Base-by-base conservation (phyloP, 2,113 vertebrate species). In the Equus przewalskii region DNA sequence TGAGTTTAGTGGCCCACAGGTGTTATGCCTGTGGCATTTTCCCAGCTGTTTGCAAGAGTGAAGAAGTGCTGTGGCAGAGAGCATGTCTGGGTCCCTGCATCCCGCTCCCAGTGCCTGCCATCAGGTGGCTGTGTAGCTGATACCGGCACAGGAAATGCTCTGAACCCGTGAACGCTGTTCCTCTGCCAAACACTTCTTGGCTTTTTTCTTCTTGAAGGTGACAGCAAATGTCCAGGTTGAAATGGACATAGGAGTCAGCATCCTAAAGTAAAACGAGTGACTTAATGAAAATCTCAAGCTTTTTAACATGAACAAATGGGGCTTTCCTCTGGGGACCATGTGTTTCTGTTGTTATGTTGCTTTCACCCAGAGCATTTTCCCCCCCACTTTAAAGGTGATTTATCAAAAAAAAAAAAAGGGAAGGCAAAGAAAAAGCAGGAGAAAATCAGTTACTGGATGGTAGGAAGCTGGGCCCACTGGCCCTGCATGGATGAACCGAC, bases 401-500 rank as follows among this genome's bases (percentile, higher is more conserved):
- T 78, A 44, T 60, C 22, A 10, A 16, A 12, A 36, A n/a, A 16
- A 16, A 12, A 36, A n/a, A 58, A 26, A 4, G 7, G 18, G 62
- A 36, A 7, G 11, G 33, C 33, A 56, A 44, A 62, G 33, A 26
- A n/a, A 65, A 69, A 62, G 70, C 26, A 51, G 30, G 56, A 84
- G 44, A 51, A 41, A 8, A 36, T 10, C 28, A 51, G 78, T 41
- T 18, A 24, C 7, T 14, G 70, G 41, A 7, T 19, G 26, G 22
- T 24, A 54, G 64, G 65, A 67, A 46, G n/a, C 70, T 16, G 26
- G 26, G 36, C 26, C 67, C 2, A 1, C 5, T 24, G 51, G 18
- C 10, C n/a, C 46, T 18, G 0, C 6, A 0, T 24, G 8, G 79
- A 36, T 15, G 33, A 41, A 72, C n/a, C 2, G 0, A 8, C 14